Conservation (phyloP, 2,113 vertebrate genomes). For the Dendropsophus ebraccatus region DNA sequence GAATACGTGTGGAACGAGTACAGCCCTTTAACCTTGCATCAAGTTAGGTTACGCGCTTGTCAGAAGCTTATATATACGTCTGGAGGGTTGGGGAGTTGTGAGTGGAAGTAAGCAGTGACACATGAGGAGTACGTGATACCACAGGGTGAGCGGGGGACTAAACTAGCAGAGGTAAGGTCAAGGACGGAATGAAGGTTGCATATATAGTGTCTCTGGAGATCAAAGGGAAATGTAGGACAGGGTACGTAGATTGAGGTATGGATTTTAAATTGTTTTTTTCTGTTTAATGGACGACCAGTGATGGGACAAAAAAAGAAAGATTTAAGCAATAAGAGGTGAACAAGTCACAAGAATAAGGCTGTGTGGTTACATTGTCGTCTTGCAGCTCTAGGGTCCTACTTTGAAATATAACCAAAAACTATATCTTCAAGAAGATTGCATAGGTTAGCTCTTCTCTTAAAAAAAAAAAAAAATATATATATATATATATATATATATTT, state of each 20-base stretch:
- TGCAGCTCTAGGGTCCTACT: too few species aligned
- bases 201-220: background rate
- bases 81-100: background rate
- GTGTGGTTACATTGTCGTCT: too few species aligned
- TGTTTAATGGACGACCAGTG: background rate
- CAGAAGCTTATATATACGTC: background rate
- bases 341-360: background rate
- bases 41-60: background rate
- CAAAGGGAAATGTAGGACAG: background rate
- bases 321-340: background rate
- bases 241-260: background rate
- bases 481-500: too few species aligned
- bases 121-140: background rate
- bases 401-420: too few species aligned
- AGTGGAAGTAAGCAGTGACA: background rate
- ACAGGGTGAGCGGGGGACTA: background rate
- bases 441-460: too few species aligned
- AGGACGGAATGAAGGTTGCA: background rate
- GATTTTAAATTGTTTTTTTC: background rate
- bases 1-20: background rate
- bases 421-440: too few species aligned
- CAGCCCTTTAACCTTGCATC: background rate
- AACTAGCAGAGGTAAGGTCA: background rate
- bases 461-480: too few species aligned
- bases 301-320: background rate